Evolutionary conservation across 2,797 vertebrate species (phyloP), one percentile per base, ranked within the genome.

Genomic region (Pempheris klunzingeri): DNA sequence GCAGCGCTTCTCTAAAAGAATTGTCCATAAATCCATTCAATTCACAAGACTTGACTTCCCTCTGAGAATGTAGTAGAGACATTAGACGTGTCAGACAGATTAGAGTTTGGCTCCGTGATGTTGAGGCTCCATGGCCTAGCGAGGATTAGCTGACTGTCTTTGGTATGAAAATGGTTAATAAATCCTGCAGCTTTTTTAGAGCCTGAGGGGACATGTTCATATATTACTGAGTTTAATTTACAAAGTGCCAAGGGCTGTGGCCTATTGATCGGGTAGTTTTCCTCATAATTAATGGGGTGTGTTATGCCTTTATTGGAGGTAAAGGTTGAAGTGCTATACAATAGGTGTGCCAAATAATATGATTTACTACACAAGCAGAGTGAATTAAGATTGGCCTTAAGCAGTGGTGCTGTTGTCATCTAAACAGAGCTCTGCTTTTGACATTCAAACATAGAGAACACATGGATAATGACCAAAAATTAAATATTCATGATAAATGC

Each of bases 181-280:
- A 13, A 28, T 62, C 18, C 18, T 49, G 28, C 38, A 41, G 38
- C 36, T 43, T 49, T 44, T 63, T 53, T 3, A 30, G 11, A 13
- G 47, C 52, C 36, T 6, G 36, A 32, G 44, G 15, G 15, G 50
- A 67, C 52, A 10, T 18, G 1, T 38, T 57, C 49, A 17, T 24
- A 57, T 67, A 14, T 46, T 3, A 43, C 34, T 39, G 26, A 8
- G 7, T 54, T 46, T 30, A 24, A 28, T 65, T 12, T 58, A 13
- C 38, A 36, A 17, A 76, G 44, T 34, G 55, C 74, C 13, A 10
- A 3, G 13, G 15, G 47, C 50, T 18, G n/a, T 12, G 36, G 15
- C 44, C 43, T 46, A 24, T 71, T 50, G 55, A 82, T 59, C 8
- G 4, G 2, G 24, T 28, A 12, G 14, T 60, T 22, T 47, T 55